Conservation (phyloP, 2,888 invertebrate genomes). For the Taenaris catops region DNA sequence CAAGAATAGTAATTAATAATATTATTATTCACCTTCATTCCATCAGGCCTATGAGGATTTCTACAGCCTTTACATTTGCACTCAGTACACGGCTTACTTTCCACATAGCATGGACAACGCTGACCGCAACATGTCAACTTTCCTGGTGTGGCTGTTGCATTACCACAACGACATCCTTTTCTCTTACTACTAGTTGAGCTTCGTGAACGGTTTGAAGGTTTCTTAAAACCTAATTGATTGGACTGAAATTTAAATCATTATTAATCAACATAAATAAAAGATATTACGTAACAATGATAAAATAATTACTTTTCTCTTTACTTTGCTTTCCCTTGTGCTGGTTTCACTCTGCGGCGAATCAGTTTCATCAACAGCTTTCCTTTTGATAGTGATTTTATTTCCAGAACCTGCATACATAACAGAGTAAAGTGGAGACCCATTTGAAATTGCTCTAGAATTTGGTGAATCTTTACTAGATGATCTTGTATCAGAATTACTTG, state of each 20-base stretch:
- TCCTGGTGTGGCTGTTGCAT: constrained; percentile 92
- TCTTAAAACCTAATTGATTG: constrained; percentile 64
- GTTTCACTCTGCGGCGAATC: constrained; percentile 60
- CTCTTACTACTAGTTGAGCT: constrained; percentile 74
- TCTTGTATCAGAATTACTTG: constrained; percentile 47
- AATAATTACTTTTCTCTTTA: constrained; percentile 30
- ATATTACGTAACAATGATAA: background rate
- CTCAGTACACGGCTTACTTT: constrained; percentile 92
- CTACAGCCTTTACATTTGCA: constrained; percentile 96
- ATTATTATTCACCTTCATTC: constrained; percentile 81
- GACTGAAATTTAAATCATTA: constrained; percentile 42
- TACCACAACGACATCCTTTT: constrained; percentile 94
- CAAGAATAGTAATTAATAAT: too few relatives aligned
- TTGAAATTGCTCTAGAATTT: constrained; percentile 56
- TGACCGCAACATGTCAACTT: constrained; percentile 96
- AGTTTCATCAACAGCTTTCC: constrained; percentile 83
- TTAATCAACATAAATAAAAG: constrained; percentile 19
- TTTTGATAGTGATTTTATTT: constrained; percentile 91
- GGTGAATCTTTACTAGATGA: constrained; percentile 55
- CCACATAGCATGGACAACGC: constrained; percentile 96
- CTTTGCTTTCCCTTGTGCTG: constrained; percentile 59
- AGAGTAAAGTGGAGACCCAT: constrained; percentile 81
- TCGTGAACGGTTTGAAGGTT: constrained; percentile 66
- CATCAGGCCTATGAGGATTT: constrained; percentile 92
- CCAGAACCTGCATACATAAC: constrained; percentile 90